These are phyloP conservation scores for Silvanus unidentatus DNA, from an alignment of 2,888 invertebrate species.

Conservation along the genomic window DNA sequence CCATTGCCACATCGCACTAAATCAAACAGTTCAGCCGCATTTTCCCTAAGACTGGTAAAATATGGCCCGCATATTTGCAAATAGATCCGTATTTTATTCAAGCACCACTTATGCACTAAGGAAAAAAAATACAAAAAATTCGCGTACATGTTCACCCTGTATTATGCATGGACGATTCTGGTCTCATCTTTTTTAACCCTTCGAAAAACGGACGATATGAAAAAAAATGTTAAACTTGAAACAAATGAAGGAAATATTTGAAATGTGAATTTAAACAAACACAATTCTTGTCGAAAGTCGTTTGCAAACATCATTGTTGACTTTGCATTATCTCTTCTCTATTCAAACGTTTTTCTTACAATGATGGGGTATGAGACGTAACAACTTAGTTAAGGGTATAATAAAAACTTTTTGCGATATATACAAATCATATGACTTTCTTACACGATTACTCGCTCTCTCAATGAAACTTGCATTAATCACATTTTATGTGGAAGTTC, in stretches of 20 bases:
- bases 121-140: conserved; percentile 21
- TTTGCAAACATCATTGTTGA: conserved; percentile 4
- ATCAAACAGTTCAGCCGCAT: conserved; percentile 34
- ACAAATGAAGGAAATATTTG: conserved; percentile 2
- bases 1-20: conserved; percentile 26
- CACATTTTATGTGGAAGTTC: no score
- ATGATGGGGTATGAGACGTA: neutral
- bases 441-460: no score
- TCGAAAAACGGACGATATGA: no score
- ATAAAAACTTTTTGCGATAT: no score
- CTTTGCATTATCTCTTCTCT: conserved; percentile 5
- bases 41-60: conserved; percentile 32
- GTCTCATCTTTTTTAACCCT: no score
- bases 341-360: conserved; percentile 7
- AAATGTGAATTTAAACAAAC: conserved; percentile 6
- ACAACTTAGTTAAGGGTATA: neutral
- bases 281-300: conserved; percentile 3
- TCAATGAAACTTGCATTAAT: no score
- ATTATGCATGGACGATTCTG: no score
- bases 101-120: neutral
- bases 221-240: no score
- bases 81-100: conserved; percentile 33
- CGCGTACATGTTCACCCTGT: no score
- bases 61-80: conserved; percentile 35
- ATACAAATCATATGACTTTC: no score